phyloP scores from a whole-genome alignment of 53 echinoderm and acorn worm species.

The Patiria pectinifera region DNA sequence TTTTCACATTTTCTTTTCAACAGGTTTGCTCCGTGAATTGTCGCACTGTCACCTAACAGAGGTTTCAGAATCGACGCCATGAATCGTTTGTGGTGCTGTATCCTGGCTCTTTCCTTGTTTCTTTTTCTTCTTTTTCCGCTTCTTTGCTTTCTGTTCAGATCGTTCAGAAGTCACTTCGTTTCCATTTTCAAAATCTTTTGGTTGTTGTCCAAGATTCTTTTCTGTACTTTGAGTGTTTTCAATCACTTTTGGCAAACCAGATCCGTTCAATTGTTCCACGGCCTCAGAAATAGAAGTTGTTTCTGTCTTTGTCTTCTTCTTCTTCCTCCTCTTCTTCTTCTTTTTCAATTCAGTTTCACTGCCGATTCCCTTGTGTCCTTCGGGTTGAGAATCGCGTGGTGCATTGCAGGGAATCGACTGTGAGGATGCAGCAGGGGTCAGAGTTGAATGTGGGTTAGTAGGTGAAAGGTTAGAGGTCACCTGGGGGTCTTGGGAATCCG shows the following conservation, averaged over 20 bases:
- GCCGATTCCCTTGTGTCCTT: neutral
- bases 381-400: neutral
- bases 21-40: neutral
- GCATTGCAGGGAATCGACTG: neutral
- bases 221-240: neutral
- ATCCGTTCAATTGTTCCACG: neutral
- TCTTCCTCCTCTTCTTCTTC: conserved; percentile 39
- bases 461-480: conserved; percentile 67
- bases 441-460: conserved; percentile 38
- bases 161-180: neutral
- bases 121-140: conserved; percentile 61
- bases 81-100: neutral
- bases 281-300: neutral
- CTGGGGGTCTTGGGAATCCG: conserved; percentile 2
- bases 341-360: neutral
- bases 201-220: neutral
- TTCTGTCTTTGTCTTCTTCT: neutral
- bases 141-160: neutral
- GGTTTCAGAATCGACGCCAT: neutral
- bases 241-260: neutral
- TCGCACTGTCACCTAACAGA: neutral
- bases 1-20: neutral
- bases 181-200: neutral
- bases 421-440: conserved; percentile 16
- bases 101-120: conserved; percentile 15